These are phyloP conservation scores for Centrocercus urophasianus DNA, from an alignment of 2,113 vertebrate species.

Conservation along the genomic window DNA sequence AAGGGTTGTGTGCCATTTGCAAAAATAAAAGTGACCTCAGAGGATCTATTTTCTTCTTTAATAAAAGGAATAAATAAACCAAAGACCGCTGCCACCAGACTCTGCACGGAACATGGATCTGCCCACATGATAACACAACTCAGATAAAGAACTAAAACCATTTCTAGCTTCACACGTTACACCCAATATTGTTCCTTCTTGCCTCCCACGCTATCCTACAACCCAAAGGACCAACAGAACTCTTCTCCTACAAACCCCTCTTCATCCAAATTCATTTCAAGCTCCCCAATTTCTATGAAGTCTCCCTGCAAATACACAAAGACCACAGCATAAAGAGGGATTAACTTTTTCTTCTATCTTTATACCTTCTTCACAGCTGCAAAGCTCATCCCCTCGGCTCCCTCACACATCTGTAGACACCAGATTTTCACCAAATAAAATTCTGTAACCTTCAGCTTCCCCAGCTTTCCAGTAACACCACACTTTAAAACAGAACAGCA, in stretches of 20 bases:
- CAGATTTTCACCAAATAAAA: background rate
- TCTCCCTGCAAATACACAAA: background rate
- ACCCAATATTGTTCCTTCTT: background rate
- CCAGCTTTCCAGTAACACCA: background rate
- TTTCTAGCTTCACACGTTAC: background rate
- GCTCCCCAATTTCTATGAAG: background rate
- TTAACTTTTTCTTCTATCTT: background rate
- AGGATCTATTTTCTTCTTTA: background rate
- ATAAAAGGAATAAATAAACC: background rate
- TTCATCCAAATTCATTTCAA: background rate
- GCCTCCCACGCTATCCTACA: background rate
- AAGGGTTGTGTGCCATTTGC: background rate
- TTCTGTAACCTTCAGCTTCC: background rate
- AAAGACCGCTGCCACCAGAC: background rate
- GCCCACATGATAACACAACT: background rate
- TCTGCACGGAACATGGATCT: background rate
- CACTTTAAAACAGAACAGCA: background rate
- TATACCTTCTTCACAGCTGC: background rate
- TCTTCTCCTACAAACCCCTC: background rate
- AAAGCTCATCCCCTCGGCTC: background rate
- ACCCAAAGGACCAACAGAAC: background rate
- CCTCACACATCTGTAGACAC: background rate
- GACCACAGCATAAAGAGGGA: background rate
- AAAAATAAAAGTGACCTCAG: conserved; percentile 8
- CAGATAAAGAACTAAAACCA: background rate